Conservation (phyloP, 2,888 invertebrate genomes). For the Agriopis marginaria region DNA sequence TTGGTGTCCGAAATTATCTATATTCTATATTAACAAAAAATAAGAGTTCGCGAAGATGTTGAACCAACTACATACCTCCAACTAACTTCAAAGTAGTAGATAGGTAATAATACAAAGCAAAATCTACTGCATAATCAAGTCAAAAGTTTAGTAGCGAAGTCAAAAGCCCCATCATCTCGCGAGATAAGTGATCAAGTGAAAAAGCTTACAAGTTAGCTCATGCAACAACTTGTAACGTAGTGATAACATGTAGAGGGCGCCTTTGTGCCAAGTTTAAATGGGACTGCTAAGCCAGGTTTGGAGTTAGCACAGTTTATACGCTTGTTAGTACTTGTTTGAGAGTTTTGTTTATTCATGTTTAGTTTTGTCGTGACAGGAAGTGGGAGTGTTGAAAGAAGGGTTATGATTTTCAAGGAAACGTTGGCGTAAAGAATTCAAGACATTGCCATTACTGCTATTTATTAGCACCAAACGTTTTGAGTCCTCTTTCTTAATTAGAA, state of each 20-base stretch:
- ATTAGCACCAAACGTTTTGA: no score
- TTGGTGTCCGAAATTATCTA: no score
- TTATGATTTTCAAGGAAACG: no score
- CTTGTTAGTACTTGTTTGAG: constrained; percentile 23
- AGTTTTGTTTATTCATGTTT: constrained; percentile 11
- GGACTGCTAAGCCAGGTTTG: constrained; percentile 16
- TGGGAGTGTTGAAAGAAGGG: no score
- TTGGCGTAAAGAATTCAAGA: no score
- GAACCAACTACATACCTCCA: no score
- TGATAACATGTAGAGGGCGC: constrained; percentile 17
- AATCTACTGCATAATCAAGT: neutral
- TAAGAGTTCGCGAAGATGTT: no score
- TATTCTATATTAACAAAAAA: no score
- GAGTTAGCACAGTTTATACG: neutral
- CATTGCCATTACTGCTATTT: no score
- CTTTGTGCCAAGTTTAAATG: constrained; percentile 26
- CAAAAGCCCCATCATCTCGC: constrained; percentile 13
- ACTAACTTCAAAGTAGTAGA: neutral
- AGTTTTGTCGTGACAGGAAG: neutral
- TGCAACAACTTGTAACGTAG: constrained; percentile 5
- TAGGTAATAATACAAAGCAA: neutral
- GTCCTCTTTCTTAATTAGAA: no score
- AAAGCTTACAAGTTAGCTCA: constrained; percentile 10
- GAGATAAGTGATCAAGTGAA: constrained; percentile 15
- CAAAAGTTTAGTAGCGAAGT: constrained; percentile 4